Evolutionary conservation across 2,888 invertebrate species (phyloP).

Genomic region (Beris morrisii): DNA sequence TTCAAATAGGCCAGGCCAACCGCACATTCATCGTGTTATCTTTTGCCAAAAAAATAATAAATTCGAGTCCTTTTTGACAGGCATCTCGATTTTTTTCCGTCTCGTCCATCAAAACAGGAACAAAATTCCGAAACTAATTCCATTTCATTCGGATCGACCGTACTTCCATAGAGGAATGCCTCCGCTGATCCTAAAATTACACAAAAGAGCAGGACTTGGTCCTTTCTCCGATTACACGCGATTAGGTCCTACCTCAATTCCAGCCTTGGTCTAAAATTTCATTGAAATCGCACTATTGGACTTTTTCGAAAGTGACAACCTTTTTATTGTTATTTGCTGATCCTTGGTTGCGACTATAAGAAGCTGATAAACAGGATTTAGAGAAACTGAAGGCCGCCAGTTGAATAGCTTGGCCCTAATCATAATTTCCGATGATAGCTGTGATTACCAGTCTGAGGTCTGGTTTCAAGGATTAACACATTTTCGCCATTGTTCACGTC

Average conservation of each 20-base stretch:
- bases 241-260: slow-evolving; percentile 14
- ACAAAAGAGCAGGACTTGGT: slow-evolving; percentile 29
- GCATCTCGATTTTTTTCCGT: neutral
- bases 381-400: neutral
- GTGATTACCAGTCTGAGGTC: slow-evolving; percentile 31
- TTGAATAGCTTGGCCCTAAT: slow-evolving; percentile 20
- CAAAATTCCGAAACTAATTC: slow-evolving; percentile 24
- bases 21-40: slow-evolving; percentile 18
- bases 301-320: slow-evolving; percentile 28
- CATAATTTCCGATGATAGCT: slow-evolving; percentile 26
- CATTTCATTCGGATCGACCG: slow-evolving; percentile 16
- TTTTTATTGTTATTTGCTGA: slow-evolving; percentile 16
- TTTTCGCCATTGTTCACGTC: slow-evolving; percentile 19
- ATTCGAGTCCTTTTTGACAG: slow-evolving; percentile 5
- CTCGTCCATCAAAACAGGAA: slow-evolving; percentile 12
- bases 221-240: slow-evolving; percentile 31
- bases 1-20: slow-evolving; percentile 20
- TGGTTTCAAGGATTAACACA: slow-evolving; percentile 31
- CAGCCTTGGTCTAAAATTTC: slow-evolving; percentile 24
- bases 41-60: slow-evolving; percentile 17
- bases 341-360: slow-evolving; percentile 16
- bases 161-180: slow-evolving; percentile 25
- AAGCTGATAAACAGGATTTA: slow-evolving; percentile 31
- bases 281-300: slow-evolving; percentile 1
- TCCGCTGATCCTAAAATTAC: neutral